Evolutionary conservation across 2,797 vertebrate species (phyloP), one percentile per base, ranked within the genome.

Genomic region (Peromyscus aztecus): DNA sequence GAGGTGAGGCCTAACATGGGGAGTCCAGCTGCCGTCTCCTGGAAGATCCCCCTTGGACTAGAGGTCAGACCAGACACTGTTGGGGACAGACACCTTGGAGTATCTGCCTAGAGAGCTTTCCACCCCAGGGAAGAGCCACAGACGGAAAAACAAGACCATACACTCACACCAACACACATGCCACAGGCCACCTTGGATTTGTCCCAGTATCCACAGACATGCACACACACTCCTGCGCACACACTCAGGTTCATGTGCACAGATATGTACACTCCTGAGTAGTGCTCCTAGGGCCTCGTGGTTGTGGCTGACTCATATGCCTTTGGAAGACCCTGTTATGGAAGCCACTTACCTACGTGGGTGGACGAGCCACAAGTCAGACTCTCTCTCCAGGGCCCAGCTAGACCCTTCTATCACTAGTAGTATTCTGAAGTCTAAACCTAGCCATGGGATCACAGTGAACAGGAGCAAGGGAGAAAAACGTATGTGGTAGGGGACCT

Each of bases 221-320:
- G 21, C 61, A 52, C 83, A 69, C 31, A 67, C 21, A 85, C 63
- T 46, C 29, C 59, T 67, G 43, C 13, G 29, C 43, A n/a, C 14
- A 24, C 63, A n/a, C 31, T 49, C 19, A 67, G 83, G 6, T 14
- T 16, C 2, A 1, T 14, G 61, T 24, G 31, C 43, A 85, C 40
- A 55, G 63, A 3, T 16, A 1, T 16, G 63, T 16, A 21, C 46
- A 86, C 43, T 61, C 59, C 43, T 23, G 11, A 3, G 19, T 1
- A 14, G 31, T 2, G 16, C 6, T 27, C 27, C 29, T 1, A 3
- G 37, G 13, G 19, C 29, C 46, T 40, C 1, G 4, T 3, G 49
- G 1, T 19, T 63, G 52, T 43, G 0, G 14, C 57, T 85, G 17
- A 40, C 11, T 73, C 52, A 16, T 55, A 9, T 29, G 12, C n/a